A percentile compares a stretch with the other conserved stretches of the same genome.
Conservation (phyloP, 2,888 invertebrate genomes). For the Chesias legatella region DNA sequence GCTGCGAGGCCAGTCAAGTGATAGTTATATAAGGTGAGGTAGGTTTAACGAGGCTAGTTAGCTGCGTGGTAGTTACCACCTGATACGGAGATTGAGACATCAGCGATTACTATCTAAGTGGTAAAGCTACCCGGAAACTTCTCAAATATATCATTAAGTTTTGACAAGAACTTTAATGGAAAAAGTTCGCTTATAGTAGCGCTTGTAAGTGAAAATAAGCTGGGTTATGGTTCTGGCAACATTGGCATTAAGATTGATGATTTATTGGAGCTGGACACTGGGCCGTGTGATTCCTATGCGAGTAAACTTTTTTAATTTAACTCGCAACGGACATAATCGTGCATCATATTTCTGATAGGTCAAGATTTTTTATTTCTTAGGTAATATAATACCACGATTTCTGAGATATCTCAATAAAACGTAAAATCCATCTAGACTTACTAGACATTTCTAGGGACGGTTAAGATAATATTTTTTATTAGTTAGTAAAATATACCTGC, state of each 20-base stretch:
- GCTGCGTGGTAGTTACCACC: constrained; percentile 27
- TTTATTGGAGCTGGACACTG: constrained; percentile 2
- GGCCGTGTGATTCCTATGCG: constrained; percentile 1
- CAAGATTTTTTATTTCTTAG: no score
- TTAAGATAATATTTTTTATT: no score
- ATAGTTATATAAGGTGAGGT: no score
- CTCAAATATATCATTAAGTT: constrained; percentile 58
- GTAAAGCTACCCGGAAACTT: constrained; percentile 45
- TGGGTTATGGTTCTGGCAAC: constrained; percentile 15
- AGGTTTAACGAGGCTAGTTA: constrained; percentile 20
- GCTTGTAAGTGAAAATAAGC: constrained; percentile 41
- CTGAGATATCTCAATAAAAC: no score
- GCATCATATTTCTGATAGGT: no score
- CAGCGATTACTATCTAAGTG: constrained; percentile 32
- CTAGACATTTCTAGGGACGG: no score
- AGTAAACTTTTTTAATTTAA: not conserved
- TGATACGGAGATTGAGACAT: constrained; percentile 28
- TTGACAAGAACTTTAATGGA: constrained; percentile 57
- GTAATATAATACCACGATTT: no score
- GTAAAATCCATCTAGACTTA: no score
- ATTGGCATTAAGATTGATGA: constrained; percentile 19
- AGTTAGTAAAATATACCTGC: no score
- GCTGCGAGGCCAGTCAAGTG: no score
- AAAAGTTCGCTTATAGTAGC: constrained; percentile 52
- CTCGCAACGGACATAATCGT: not conserved